A percentile compares a stretch with the other conserved stretches of the same genome.
Conservation (phyloP, 2,113 vertebrate species). For the Balaenoptera acutorostrata region DNA sequence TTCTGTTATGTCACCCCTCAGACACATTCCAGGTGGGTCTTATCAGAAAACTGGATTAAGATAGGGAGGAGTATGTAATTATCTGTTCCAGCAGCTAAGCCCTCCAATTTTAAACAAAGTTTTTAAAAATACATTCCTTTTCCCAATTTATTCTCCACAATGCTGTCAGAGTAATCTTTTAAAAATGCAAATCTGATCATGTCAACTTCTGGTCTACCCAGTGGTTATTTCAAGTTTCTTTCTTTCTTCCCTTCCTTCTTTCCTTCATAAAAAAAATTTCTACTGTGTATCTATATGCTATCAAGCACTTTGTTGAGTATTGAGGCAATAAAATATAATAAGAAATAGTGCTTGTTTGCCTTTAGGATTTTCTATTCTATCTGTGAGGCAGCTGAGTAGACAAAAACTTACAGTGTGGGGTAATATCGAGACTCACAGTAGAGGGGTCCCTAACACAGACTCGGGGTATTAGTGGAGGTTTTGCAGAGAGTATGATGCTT, state of each 20-base stretch:
- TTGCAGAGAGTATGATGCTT: neutral
- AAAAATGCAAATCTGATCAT: neutral
- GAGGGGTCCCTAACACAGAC: neutral
- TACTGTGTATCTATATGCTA: neutral
- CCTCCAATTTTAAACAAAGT: neutral
- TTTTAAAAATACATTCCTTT: neutral
- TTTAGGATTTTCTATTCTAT: neutral
- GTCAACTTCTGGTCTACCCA: neutral
- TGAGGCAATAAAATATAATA: neutral
- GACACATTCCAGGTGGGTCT: neutral
- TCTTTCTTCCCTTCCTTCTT: neutral
- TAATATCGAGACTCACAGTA: neutral
- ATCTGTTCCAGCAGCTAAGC: conserved; percentile 24
- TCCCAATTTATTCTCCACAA: neutral
- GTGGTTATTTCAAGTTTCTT: neutral
- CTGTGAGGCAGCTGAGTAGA: neutral
- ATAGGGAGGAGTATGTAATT: neutral
- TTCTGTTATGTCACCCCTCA: conserved; percentile 16
- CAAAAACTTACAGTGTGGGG: neutral
- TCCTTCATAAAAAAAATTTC: neutral
- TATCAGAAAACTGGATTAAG: conserved; percentile 34
- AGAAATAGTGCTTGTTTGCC: neutral
- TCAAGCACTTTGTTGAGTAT: neutral
- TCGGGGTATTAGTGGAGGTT: neutral
- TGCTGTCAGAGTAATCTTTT: neutral